A percentile compares a stretch with the other conserved stretches of the same genome.
phyloP scores from a whole-genome alignment of 2,888 invertebrate genomes.

The Eupeodes luniger region DNA sequence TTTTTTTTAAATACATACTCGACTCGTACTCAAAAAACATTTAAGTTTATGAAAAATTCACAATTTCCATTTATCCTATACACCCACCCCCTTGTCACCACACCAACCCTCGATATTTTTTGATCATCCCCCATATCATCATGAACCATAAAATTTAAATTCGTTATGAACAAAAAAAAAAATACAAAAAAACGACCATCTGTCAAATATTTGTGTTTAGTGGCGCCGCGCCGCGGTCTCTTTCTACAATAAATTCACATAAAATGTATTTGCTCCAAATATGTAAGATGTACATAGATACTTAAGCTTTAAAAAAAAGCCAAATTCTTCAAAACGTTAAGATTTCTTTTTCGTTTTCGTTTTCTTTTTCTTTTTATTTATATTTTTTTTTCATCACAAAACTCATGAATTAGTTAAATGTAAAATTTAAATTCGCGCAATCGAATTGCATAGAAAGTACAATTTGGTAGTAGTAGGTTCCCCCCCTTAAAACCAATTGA shows the following conservation, averaged over 20 bases:
- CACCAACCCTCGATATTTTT: too few species aligned
- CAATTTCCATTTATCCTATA: neutral
- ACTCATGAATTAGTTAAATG: constrained; percentile 38
- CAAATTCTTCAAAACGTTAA: neutral
- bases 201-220: constrained; percentile 28
- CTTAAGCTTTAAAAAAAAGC: neutral
- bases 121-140: neutral
- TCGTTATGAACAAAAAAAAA: neutral
- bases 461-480: neutral
- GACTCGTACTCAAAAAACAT: too few species aligned
- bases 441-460: constrained; percentile 36
- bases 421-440: constrained; percentile 45
- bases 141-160: neutral
- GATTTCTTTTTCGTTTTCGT: neutral
- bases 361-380: neutral
- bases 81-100: too few species aligned
- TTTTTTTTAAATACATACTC: neutral
- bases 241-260: constrained; percentile 1
- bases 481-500: constrained; percentile 48
- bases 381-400: neutral
- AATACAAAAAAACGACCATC: neutral
- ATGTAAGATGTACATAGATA: neutral
- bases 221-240: neutral
- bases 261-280: constrained; percentile 17
- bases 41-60: neutral